phyloP scores from a whole-genome alignment of 2,797 vertebrate genomes.

The Pangasius macronema region DNA sequence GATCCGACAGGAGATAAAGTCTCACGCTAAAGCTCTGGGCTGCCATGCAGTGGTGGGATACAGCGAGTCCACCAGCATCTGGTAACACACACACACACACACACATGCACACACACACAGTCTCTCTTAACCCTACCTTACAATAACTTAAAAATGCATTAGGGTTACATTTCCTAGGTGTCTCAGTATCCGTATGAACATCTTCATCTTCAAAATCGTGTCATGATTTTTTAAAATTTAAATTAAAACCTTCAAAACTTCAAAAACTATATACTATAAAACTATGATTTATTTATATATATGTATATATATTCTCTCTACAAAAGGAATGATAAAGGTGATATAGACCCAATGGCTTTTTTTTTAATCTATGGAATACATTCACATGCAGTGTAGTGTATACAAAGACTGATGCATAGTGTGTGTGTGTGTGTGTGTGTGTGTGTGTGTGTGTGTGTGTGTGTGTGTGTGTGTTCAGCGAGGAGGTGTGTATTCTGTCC shows the following conservation, averaged over 20 bases:
- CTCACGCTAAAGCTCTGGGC: conserved; percentile 96
- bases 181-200: neutral
- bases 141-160: neutral
- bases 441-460: neutral
- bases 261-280: too few relatives aligned
- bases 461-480: conserved; percentile 71
- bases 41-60: conserved; percentile 98
- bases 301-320: too few relatives aligned
- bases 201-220: neutral
- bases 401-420: too few relatives aligned
- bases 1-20: conserved; percentile 99
- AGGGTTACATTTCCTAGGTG: neutral
- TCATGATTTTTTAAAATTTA: neutral
- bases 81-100: conserved; percentile 79
- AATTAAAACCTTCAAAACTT: too few relatives aligned
- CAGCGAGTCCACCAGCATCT: conserved; percentile 98
- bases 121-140: neutral
- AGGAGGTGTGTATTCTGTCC: conserved; percentile 98
- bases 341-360: too few relatives aligned
- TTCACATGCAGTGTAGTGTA: neutral
- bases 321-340: too few relatives aligned
- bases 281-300: too few relatives aligned
- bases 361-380: neutral
- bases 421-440: neutral
- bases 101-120: neutral